Conservation (phyloP, 1,140 invertebrate species). For the Eumeta japonica region DNA sequence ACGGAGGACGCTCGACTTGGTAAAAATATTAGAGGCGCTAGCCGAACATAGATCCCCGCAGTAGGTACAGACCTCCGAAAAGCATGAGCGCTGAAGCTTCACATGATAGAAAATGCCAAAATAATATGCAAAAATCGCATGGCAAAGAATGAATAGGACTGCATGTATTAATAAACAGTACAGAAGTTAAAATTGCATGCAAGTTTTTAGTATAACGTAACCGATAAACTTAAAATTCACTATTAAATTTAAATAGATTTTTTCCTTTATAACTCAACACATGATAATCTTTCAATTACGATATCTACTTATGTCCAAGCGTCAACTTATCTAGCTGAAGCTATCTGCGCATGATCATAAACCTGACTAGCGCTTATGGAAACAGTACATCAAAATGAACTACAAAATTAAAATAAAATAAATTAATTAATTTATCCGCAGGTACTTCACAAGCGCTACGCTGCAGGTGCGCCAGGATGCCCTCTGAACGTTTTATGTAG, state of each 20-base stretch:
- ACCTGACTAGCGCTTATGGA: too few relatives aligned
- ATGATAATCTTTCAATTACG: not conserved
- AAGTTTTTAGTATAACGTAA: not conserved
- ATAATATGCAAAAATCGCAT: not conserved
- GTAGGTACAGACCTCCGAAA: not conserved
- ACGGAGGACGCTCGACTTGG: not conserved
- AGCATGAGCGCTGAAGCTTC: not conserved
- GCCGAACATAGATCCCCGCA: not conserved
- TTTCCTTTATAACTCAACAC: not conserved
- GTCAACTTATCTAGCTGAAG: not conserved
- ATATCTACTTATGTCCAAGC: not conserved
- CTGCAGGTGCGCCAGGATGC: not conserved
- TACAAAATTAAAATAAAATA: conserved; percentile 1
- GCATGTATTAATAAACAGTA: not conserved
- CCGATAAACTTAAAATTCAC: not conserved
- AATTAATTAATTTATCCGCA: not conserved
- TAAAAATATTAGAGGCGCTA: not conserved
- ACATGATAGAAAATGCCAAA: not conserved
- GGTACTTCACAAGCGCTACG: not conserved
- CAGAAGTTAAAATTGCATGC: not conserved
- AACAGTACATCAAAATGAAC: not conserved
- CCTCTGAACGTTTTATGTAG: not conserved
- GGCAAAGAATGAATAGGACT: not conserved
- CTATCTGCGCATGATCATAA: too few relatives aligned
- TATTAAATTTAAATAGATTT: not conserved